Evolutionary conservation across 2,888 invertebrate species (phyloP).

Genomic region (Temnothorax unifasciatus): DNA sequence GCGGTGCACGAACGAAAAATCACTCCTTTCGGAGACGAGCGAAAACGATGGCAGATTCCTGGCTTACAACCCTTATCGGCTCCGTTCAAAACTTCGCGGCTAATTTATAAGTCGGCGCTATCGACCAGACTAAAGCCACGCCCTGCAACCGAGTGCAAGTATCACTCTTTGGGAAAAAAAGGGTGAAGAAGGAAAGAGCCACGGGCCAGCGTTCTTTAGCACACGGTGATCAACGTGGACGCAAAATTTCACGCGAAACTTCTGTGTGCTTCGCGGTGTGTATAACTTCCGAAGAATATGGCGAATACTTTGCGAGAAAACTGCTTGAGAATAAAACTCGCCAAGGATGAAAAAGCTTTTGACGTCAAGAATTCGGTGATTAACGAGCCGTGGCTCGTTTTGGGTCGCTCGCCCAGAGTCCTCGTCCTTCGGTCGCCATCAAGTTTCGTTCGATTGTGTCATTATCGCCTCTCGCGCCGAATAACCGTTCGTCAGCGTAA

Average conservation of each 20-base stretch:
- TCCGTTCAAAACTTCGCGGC: constrained; percentile 42
- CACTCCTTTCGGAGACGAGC: constrained; percentile 46
- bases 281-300: constrained; percentile 14
- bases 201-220: neutral
- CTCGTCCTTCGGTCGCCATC: constrained; percentile 31
- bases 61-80: constrained; percentile 45
- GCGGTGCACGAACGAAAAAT: constrained; percentile 48
- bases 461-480: constrained; percentile 52
- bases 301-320: constrained; percentile 24
- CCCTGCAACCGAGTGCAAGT: constrained; percentile 30
- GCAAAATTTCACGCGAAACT: constrained; percentile 45
- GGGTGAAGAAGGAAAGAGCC: neutral
- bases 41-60: constrained; percentile 49
- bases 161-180: neutral
- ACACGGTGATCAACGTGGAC: constrained; percentile 18
- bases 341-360: constrained; percentile 49
- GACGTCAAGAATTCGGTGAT: constrained; percentile 53
- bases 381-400: constrained; percentile 46
- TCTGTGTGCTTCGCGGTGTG: neutral
- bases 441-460: constrained; percentile 57
- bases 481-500: constrained; percentile 57
- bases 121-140: constrained; percentile 26
- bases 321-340: constrained; percentile 49
- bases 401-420: constrained; percentile 8
- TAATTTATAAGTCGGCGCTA: constrained; percentile 45